Percentiles rank a stretch among this genome's conserved stretches.
Conservation (phyloP, 2,797 vertebrate species). For the Cottoperca gobio region DNA sequence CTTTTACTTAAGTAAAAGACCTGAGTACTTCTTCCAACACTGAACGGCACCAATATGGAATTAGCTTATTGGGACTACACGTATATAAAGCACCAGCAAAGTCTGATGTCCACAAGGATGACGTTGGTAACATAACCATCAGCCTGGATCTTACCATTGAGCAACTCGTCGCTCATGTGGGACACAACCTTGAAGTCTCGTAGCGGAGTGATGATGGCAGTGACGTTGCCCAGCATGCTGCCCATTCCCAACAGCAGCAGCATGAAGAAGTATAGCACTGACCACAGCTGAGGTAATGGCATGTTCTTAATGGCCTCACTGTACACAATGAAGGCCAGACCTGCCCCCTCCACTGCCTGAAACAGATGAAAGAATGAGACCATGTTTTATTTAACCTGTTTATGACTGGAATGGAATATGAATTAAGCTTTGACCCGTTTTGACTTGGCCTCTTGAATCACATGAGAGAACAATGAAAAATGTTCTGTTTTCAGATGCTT, state of each 20-base stretch:
- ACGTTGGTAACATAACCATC: background rate
- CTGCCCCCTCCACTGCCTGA: slow-evolving; percentile 93
- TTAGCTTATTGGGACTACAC: background rate
- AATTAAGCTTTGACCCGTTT: background rate
- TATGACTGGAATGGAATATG: background rate
- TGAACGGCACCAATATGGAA: background rate
- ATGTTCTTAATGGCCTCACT: slow-evolving; percentile 95
- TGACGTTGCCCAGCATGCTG: slow-evolving; percentile 94
- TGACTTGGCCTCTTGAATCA: background rate
- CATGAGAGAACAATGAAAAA: background rate
- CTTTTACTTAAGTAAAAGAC: background rate
- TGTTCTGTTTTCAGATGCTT: background rate
- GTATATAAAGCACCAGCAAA: background rate
- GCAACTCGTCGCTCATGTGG: slow-evolving; percentile 83
- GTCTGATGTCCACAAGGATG: background rate
- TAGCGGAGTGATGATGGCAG: slow-evolving; percentile 91
- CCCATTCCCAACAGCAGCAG: slow-evolving; percentile 92
- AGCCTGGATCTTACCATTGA: slow-evolving; percentile 85
- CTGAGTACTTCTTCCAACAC: background rate
- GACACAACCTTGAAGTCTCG: slow-evolving; percentile 85
- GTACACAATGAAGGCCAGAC: slow-evolving; percentile 95
- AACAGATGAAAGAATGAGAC: background rate
- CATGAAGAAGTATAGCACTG: slow-evolving; percentile 94
- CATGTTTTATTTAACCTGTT: no score
- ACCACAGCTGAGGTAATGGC: slow-evolving; percentile 93